Evolutionary conservation across 2,888 invertebrate species (phyloP).

Genomic region (Xanthia icteritia): DNA sequence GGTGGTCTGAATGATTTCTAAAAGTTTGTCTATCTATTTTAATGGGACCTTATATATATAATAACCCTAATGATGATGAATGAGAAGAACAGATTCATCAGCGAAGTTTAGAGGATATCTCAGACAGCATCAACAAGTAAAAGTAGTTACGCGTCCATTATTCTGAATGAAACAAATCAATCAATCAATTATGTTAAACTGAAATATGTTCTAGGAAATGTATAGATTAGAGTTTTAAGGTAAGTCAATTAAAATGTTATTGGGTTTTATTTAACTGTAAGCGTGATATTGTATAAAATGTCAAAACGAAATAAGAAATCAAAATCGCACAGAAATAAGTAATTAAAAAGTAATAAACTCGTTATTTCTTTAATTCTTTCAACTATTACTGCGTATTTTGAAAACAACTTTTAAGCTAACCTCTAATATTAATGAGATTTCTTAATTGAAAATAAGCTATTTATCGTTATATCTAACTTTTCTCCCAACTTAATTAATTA

Average conservation of each 20-base stretch:
- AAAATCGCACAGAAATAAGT: background rate
- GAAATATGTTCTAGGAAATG: background rate
- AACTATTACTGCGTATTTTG: background rate
- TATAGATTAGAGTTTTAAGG: background rate
- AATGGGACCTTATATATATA: too few species aligned
- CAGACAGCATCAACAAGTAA: too few species aligned
- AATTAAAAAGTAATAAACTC: background rate
- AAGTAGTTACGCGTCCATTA: background rate
- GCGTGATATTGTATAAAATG: background rate
- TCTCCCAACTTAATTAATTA: constrained; percentile 6
- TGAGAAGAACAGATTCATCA: background rate
- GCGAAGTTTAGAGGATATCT: background rate
- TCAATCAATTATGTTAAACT: background rate
- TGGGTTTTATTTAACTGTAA: background rate
- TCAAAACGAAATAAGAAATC: background rate
- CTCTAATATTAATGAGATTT: constrained; percentile 31
- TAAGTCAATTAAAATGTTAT: too few species aligned
- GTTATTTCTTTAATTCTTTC: constrained; percentile 13
- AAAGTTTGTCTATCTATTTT: too few species aligned
- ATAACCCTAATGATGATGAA: background rate
- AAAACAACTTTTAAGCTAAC: constrained; percentile 3
- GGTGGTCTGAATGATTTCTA: too few species aligned
- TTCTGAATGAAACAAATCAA: too few species aligned
- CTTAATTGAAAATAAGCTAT: constrained; percentile 25
- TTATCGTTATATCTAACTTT: constrained; percentile 33